A percentile compares a stretch with the other conserved stretches of the same genome.
Evolutionary conservation across 2,797 vertebrate genomes (phyloP).

Genomic region (Schizopygopsis malacanthus): DNA sequence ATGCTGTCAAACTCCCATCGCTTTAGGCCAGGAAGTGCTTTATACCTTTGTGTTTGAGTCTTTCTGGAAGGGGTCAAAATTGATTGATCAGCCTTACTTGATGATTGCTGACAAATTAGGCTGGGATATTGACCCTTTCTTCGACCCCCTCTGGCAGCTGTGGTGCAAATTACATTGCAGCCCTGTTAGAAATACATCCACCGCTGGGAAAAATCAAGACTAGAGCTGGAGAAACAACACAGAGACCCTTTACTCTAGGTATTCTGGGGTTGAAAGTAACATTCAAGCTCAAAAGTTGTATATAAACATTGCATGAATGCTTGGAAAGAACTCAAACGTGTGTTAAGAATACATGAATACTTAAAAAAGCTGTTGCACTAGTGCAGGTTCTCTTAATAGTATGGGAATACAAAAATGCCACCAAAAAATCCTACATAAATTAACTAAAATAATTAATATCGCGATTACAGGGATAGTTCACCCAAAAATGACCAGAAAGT

Average conservation of each 20-base stretch:
- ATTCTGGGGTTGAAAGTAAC: slow-evolving; percentile 19
- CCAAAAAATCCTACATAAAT: neutral
- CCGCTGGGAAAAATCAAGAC: slow-evolving; percentile 48
- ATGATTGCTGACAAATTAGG: slow-evolving; percentile 75
- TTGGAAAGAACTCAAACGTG: neutral
- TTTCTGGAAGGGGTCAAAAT: slow-evolving; percentile 73
- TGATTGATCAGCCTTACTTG: slow-evolving; percentile 73
- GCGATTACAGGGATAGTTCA: too few relatives aligned
- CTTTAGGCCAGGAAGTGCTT: slow-evolving; percentile 64
- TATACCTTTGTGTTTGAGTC: slow-evolving; percentile 62
- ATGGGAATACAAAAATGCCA: neutral
- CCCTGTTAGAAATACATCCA: slow-evolving; percentile 62
- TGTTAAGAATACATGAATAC: neutral
- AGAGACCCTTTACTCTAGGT: neutral
- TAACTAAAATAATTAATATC: too few relatives aligned
- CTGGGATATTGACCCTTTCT: slow-evolving; percentile 69
- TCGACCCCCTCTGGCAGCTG: slow-evolving; percentile 64
- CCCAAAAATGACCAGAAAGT: too few relatives aligned
- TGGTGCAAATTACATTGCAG: slow-evolving; percentile 70
- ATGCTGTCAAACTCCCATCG: slow-evolving; percentile 59
- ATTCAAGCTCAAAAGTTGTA: slow-evolving; percentile 24
- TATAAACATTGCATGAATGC: neutral
- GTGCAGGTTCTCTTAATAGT: neutral
- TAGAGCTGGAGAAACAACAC: slow-evolving; percentile 32
- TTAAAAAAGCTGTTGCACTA: neutral